phyloP scores from a whole-genome alignment of 2,113 vertebrate species.

The Elachura formosa region DNA sequence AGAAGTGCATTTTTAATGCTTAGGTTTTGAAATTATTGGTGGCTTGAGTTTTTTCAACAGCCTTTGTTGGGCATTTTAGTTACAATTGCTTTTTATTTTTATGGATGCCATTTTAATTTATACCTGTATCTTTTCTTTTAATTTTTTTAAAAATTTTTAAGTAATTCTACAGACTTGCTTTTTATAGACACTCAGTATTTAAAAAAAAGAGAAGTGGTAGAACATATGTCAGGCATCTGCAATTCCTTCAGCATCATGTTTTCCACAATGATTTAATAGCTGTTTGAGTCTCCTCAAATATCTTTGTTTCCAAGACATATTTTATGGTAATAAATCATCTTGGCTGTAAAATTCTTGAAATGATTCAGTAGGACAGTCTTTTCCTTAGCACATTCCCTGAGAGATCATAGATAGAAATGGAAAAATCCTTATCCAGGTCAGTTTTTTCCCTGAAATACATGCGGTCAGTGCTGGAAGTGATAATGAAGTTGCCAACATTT shows the following conservation, averaged over 20 bases:
- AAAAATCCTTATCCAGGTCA: slow-evolving; percentile 4
- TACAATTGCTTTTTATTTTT: not conserved
- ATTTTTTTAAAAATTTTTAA: not conserved
- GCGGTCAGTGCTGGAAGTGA: not conserved
- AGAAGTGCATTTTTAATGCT: not conserved
- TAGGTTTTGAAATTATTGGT: slow-evolving; percentile 14
- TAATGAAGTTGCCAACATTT: accelerated
- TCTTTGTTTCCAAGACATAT: slow-evolving; percentile 30
- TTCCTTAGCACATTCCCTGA: slow-evolving; percentile 14
- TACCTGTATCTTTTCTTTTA: not conserved
- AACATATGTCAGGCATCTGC: slow-evolving; percentile 49
- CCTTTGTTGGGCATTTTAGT: not conserved
- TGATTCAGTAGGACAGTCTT: slow-evolving; percentile 28
- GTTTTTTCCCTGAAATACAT: not conserved
- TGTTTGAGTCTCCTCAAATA: slow-evolving; percentile 29
- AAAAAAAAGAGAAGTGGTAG: not conserved
- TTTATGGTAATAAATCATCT: slow-evolving; percentile 37
- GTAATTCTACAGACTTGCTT: not conserved
- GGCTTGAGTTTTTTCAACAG: not conserved
- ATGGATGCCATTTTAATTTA: not conserved
- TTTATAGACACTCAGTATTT: not conserved
- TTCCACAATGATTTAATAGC: slow-evolving; percentile 54
- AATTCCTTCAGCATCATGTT: slow-evolving; percentile 49
- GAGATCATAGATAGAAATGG: not conserved
- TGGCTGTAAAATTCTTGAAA: slow-evolving; percentile 45